phyloP scores from a whole-genome alignment of 92 coral and sea anemone species.

The Phenganax subtilis region DNA sequence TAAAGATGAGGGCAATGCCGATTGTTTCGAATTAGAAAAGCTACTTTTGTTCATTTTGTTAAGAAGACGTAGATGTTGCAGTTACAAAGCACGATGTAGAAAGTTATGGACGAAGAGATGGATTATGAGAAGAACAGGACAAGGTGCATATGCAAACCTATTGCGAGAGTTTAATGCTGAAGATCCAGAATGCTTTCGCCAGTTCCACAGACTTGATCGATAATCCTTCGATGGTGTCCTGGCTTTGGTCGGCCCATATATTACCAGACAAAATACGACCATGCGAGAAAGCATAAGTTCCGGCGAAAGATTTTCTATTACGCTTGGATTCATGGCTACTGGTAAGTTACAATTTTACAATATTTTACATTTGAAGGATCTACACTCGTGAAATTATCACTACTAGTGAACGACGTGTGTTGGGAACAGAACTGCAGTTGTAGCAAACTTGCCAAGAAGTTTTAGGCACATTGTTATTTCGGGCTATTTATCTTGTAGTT shows the following conservation, averaged over 20 bases:
- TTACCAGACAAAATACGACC: background rate
- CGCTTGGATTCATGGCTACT: background rate
- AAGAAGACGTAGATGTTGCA: background rate
- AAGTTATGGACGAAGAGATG: background rate
- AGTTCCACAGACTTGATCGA: background rate
- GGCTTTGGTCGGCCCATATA: conserved; percentile 7
- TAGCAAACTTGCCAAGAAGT: too few relatives aligned
- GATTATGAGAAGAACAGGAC: conserved; percentile 6
- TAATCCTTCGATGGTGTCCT: background rate
- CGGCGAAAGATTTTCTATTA: conserved; percentile 1
- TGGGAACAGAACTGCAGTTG: too few relatives aligned
- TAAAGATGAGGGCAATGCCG: too few relatives aligned
- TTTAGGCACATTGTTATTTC: too few relatives aligned
- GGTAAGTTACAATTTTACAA: background rate
- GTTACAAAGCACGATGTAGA: background rate
- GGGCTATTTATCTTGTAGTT: too few relatives aligned
- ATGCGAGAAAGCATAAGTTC: conserved; percentile 2
- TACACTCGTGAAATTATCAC: too few relatives aligned
- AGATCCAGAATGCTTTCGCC: conserved; percentile 16
- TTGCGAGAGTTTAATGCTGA: conserved; percentile 3
- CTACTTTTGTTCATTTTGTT: background rate
- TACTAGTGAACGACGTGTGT: too few relatives aligned
- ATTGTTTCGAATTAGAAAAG: background rate
- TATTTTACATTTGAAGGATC: background rate
- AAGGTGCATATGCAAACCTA: conserved; percentile 7